These are phyloP conservation scores for Salpingus planirostris DNA, from an alignment of 2,888 invertebrate genomes.

Conservation along the genomic window DNA sequence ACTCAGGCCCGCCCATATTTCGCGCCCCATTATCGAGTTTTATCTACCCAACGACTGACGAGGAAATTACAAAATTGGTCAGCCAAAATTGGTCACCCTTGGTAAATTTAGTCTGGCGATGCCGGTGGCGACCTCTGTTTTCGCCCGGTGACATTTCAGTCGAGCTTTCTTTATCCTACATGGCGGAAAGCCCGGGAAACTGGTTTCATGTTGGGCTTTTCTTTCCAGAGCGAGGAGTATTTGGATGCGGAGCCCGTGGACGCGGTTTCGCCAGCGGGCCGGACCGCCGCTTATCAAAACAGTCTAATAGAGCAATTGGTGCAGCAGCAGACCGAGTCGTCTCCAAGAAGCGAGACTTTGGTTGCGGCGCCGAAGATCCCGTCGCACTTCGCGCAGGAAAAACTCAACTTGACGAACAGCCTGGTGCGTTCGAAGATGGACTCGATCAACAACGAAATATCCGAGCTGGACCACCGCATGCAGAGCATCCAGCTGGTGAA, in stretches of 20 bases:
- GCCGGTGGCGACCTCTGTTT: no score
- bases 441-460: slow-evolving; percentile 47
- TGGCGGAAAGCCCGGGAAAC: not conserved
- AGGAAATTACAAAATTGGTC: no score
- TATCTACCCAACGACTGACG: no score
- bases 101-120: no score
- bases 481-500: slow-evolving; percentile 50
- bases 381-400: slow-evolving; percentile 32
- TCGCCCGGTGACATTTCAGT: no score
- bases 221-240: slow-evolving; percentile 30
- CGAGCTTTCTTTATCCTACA: no score
- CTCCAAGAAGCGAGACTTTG: slow-evolving; percentile 16
- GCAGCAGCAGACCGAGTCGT: slow-evolving; percentile 35
- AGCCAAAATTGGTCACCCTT: no score
- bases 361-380: slow-evolving; percentile 34
- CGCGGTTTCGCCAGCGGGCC: slow-evolving; percentile 23
- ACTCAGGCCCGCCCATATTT: not conserved
- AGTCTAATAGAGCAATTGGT: slow-evolving; percentile 45
- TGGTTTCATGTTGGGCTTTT: slow-evolving; percentile 1
- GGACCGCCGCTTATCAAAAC: slow-evolving; percentile 42
- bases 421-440: slow-evolving; percentile 36
- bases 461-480: slow-evolving; percentile 49
- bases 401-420: slow-evolving; percentile 34
- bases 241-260: slow-evolving; percentile 27
- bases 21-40: no score